Evolutionary conservation across 2,113 vertebrate genomes (phyloP).

Genomic region (Tetraodon nigroviridis): DNA sequence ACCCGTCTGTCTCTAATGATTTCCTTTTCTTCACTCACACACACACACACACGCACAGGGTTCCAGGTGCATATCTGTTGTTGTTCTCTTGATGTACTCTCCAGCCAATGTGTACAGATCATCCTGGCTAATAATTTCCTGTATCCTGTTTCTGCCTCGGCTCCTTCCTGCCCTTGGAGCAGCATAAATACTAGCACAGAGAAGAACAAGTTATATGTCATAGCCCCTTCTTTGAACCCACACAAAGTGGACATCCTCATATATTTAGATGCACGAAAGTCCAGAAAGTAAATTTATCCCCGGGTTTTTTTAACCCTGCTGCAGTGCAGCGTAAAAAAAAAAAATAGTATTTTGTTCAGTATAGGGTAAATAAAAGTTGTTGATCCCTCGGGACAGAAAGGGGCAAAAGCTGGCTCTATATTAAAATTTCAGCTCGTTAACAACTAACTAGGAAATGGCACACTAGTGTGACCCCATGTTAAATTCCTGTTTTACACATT

Average conservation of each 20-base stretch:
- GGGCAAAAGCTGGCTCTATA: too few species aligned
- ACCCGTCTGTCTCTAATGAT: conserved; percentile 28
- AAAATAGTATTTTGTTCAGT: background rate
- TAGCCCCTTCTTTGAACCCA: conserved; percentile 2
- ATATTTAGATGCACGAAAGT: conserved; percentile 6
- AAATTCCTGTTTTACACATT: conserved; percentile 61
- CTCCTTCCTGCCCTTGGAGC: conserved; percentile 52
- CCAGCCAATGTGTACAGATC: conserved; percentile 65
- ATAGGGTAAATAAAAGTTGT: too few species aligned
- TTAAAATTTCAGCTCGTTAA: conserved; percentile 42
- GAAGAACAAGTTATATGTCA: conserved; percentile 21
- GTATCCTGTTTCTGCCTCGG: conserved; percentile 68
- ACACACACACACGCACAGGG: conserved; percentile 13
- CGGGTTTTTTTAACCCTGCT: background rate
- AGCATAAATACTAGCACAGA: conserved; percentile 37
- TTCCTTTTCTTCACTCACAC: conserved; percentile 41
- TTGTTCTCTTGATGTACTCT: conserved; percentile 70
- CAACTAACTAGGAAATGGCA: conserved; percentile 62
- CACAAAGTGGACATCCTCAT: conserved; percentile 12
- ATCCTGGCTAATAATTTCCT: conserved; percentile 73
- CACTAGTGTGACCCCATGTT: conserved; percentile 56
- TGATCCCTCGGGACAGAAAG: too few species aligned
- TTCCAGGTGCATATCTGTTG: conserved; percentile 40
- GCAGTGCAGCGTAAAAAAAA: too few species aligned
- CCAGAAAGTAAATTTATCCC: conserved; percentile 14